Base-by-base conservation (phyloP, 2,888 invertebrate genomes). In the Chloroclysta siterata region DNA sequence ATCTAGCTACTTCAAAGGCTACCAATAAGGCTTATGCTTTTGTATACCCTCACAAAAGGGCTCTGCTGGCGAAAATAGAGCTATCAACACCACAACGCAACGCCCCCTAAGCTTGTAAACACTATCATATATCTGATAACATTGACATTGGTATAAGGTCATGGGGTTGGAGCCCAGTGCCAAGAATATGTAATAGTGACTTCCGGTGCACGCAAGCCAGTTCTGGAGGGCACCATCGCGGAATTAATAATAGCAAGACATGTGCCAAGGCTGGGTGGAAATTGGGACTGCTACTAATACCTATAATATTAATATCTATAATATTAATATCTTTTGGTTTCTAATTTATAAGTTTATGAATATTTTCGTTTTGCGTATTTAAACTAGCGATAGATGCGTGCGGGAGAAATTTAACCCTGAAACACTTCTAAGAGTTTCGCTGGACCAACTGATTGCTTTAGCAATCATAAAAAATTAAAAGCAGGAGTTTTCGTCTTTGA, bases 61-160 rank as follows among this genome's bases (percentile, higher is more conserved):
- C 14, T 6, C 1, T 53, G 13, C 10, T 17, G 47, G 39, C 48
- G 29, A 55, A 64, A 55, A 55, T 48, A 50, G 51, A 60, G 15
- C n/a, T 60, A 51, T 48, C 17, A 54, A 14, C 60, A 36, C 39
- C 50, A 61, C 22, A 22, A 22, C 22, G 29, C 41, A 56, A n/a
- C 53, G 22, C 72, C 4, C 65, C 61, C 62, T 22, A 71, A 8
- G 65, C 72, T 72, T 72, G 70, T 48, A 60, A 53, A 60, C 60
- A 53, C 42, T 52, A 56, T 51, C 68, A 63, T 66, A 65, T 59
- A 80, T 78, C 80, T 75, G 81, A 82, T 82, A 81, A 80, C 85
- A 85, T 83, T 87, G 87, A 82, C 85, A 83, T 87, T 87, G 83
- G 73, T 67, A 69, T 71, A 73, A 81, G 82, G 80, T 79, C 80